Evolutionary conservation across 2,797 vertebrate genomes (phyloP).

Genomic region (Chelon labrosus): DNA sequence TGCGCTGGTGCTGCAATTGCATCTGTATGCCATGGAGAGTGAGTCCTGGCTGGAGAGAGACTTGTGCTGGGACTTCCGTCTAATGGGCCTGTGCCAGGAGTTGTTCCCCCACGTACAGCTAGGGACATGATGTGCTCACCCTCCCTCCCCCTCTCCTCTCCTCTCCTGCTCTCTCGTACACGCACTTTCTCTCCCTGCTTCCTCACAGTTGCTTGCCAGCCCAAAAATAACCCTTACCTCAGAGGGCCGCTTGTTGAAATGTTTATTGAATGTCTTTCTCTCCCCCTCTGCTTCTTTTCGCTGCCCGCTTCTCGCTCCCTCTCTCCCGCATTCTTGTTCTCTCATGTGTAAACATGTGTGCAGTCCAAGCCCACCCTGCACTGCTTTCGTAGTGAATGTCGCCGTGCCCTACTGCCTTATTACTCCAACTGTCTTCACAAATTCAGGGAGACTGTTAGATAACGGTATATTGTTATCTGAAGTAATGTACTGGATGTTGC

Average conservation of each 20-base stretch:
- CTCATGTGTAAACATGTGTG: slow-evolving; percentile 53
- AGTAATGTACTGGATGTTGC: slow-evolving; percentile 15
- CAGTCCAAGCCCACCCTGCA: slow-evolving; percentile 30
- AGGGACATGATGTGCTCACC: slow-evolving; percentile 78
- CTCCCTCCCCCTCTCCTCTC: slow-evolving; percentile 11
- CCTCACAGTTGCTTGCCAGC: slow-evolving; percentile 71
- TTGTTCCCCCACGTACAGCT: slow-evolving; percentile 63
- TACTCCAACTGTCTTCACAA: slow-evolving; percentile 46
- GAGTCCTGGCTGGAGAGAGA: slow-evolving; percentile 53
- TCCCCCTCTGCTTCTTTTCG: slow-evolving; percentile 24
- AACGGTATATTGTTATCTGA: slow-evolving; percentile 38
- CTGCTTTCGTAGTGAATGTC: slow-evolving; percentile 38
- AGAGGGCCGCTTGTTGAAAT: slow-evolving; percentile 67
- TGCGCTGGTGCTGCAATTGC: slow-evolving; percentile 43
- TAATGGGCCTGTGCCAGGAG: slow-evolving; percentile 66
- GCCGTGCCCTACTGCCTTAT: slow-evolving; percentile 47
- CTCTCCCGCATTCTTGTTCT: slow-evolving; percentile 38
- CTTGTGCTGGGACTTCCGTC: slow-evolving; percentile 66
- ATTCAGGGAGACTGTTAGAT: slow-evolving; percentile 43
- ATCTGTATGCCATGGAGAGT: slow-evolving; percentile 42
- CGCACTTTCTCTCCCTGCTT: slow-evolving; percentile 29
- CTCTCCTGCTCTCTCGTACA: slow-evolving; percentile 13
- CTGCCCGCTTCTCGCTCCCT: slow-evolving; percentile 3
- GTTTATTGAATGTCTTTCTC: slow-evolving; percentile 68
- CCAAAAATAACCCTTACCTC: slow-evolving; percentile 79